Conservation (phyloP, 2,113 vertebrate species). For the Lasiurus borealis region DNA sequence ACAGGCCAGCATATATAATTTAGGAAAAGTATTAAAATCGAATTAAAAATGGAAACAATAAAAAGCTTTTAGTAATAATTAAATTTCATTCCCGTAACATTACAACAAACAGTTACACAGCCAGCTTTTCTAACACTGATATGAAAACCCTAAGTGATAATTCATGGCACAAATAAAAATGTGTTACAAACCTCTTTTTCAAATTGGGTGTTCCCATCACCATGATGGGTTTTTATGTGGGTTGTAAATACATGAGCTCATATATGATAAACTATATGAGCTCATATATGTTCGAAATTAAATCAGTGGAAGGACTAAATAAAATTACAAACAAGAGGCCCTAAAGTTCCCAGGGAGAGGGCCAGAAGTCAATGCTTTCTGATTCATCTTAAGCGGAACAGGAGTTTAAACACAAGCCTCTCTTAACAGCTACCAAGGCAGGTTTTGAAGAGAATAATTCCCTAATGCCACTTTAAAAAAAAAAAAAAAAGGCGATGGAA, state of each 20-base stretch:
- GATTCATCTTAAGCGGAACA: slow-evolving; percentile 46
- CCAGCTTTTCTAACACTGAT: slow-evolving; percentile 20
- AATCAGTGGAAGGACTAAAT: not conserved
- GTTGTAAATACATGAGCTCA: not conserved
- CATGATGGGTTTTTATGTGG: not conserved
- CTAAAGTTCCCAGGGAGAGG: not conserved
- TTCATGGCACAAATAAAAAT: slow-evolving; percentile 33
- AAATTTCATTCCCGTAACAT: slow-evolving; percentile 47
- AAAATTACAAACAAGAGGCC: not conserved
- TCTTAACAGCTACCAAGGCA: slow-evolving; percentile 48
- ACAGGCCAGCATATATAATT: slow-evolving; percentile 61
- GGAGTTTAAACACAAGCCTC: not conserved
- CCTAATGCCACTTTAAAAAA: not conserved
- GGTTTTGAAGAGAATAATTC: slow-evolving; percentile 57
- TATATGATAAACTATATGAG: not conserved
- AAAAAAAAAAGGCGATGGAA: not conserved
- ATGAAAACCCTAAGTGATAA: slow-evolving; percentile 56
- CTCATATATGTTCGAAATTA: not conserved
- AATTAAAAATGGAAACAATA: slow-evolving; percentile 54
- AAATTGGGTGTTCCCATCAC: not conserved
- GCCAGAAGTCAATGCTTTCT: not conserved
- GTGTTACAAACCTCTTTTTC: slow-evolving; percentile 26
- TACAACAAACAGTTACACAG: not conserved
- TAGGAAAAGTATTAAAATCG: slow-evolving; percentile 75
- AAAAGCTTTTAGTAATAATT: slow-evolving; percentile 62